Evolutionary conservation across 2,888 invertebrate genomes (phyloP).

Genomic region (Eilema sororculum): DNA sequence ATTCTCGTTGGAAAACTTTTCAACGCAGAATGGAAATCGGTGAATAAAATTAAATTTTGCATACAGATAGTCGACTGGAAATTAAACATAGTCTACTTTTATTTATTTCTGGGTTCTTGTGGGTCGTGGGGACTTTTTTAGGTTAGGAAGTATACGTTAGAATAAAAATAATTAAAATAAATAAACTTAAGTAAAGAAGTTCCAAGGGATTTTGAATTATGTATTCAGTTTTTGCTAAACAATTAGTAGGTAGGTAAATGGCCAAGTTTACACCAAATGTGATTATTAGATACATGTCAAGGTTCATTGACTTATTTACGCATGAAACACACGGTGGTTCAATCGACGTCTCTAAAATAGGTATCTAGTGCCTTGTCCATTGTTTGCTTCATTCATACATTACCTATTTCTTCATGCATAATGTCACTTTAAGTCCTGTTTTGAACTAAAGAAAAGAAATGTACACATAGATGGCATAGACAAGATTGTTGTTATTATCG

Average conservation of each 20-base stretch:
- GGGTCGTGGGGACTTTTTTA: no score
- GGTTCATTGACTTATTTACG: not conserved
- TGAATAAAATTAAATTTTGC: not conserved
- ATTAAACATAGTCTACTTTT: not conserved
- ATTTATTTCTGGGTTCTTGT: no score
- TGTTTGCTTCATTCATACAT: not conserved
- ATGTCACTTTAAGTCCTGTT: conserved; percentile 15
- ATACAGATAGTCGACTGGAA: not conserved
- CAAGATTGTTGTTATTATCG: conserved; percentile 24
- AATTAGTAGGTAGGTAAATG: no score
- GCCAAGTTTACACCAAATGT: no score
- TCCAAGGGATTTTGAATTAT: not conserved
- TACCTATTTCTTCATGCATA: not conserved
- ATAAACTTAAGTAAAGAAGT: not conserved
- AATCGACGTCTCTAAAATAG: not conserved
- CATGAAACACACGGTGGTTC: not conserved
- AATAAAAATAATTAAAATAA: no score
- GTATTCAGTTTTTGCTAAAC: no score
- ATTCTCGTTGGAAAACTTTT: not conserved
- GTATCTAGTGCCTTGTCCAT: not conserved
- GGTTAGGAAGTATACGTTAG: not conserved
- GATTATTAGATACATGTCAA: no score
- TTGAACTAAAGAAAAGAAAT: conserved; percentile 21
- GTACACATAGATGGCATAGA: conserved; percentile 1
- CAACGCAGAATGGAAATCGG: not conserved